These are phyloP conservation scores for Litoditis marina DNA, from an alignment of 2,888 invertebrate species.

Conservation along the genomic window DNA sequence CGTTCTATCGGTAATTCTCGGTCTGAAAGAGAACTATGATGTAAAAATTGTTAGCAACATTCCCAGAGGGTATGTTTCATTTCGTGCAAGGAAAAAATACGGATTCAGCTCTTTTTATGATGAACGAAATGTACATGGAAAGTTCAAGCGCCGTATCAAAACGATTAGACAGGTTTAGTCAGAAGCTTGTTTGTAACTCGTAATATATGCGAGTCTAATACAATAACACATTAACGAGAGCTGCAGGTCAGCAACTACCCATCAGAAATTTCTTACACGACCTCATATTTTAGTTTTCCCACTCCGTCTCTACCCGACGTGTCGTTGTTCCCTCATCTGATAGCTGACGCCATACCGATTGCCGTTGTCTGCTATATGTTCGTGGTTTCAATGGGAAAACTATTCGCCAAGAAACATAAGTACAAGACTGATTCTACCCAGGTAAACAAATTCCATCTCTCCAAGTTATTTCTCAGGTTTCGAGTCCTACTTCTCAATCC, in stretches of 20 bases:
- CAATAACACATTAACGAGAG: background rate
- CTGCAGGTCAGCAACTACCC: too few species aligned
- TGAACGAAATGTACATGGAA: too few species aligned
- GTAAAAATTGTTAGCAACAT: conserved; percentile 64
- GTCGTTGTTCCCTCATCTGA: conserved; percentile 63
- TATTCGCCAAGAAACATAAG: conserved; percentile 66
- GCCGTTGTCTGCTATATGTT: conserved; percentile 66
- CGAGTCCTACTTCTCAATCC: too few species aligned
- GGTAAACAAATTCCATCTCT: conserved; percentile 58
- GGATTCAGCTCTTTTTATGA: too few species aligned
- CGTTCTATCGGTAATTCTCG: conserved; percentile 61
- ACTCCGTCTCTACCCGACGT: conserved; percentile 58
- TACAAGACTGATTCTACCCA: conserved; percentile 66
- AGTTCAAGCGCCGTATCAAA: too few species aligned
- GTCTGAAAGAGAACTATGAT: conserved; percentile 60
- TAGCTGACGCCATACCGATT: conserved; percentile 65
- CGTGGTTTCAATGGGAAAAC: conserved; percentile 66
- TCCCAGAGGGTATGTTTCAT: conserved; percentile 62
- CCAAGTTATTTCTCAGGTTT: too few species aligned
- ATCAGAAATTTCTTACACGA: background rate
- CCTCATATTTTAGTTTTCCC: conserved; percentile 52
- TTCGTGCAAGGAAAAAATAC: background rate
- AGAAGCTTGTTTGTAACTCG: too few species aligned
- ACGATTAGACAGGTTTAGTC: too few species aligned
- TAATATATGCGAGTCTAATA: too few species aligned